Percentiles rank a stretch among this genome's conserved stretches.
Conservation (phyloP, 1,140 invertebrate species). For the Drosophila repleta region DNA sequence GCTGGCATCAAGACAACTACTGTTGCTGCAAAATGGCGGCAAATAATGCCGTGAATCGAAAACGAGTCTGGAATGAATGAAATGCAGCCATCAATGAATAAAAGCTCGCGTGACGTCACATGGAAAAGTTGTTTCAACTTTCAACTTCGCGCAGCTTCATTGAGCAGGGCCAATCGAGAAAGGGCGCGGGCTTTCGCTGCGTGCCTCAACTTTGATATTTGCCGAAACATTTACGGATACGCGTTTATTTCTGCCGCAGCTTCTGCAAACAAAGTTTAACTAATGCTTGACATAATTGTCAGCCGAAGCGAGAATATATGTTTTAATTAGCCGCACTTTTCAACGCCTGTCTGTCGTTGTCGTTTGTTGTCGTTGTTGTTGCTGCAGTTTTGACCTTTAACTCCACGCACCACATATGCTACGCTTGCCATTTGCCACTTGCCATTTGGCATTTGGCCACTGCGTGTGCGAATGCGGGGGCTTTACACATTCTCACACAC, state of each 20-base stretch:
- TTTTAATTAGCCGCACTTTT: conserved; percentile 42
- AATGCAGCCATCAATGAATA: conserved; percentile 63
- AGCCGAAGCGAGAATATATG: conserved; percentile 10
- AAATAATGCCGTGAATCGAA: conserved; percentile 30
- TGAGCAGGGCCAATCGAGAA: too few species aligned
- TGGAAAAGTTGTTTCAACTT: background rate
- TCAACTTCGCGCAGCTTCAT: too few species aligned
- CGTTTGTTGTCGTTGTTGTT: background rate
- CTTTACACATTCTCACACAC: background rate
- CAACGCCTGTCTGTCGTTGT: background rate
- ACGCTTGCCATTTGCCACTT: background rate
- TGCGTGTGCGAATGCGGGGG: conserved; percentile 2
- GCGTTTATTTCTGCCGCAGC: background rate
- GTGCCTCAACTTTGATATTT: conserved; percentile 65
- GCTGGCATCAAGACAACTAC: background rate
- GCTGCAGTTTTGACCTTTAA: conserved; percentile 32
- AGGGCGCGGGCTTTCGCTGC: background rate
- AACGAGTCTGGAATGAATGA: conserved; percentile 46
- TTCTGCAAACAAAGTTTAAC: conserved; percentile 16
- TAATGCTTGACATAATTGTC: conserved; percentile 7
- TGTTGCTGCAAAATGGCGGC: conserved; percentile 50
- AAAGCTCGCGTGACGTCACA: conserved; percentile 61
- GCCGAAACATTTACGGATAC: background rate
- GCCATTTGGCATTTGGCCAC: conserved; percentile 43
- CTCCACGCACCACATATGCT: background rate